Evolutionary conservation across 2,888 invertebrate genomes (phyloP).

Genomic region (Acronicta aceris): DNA sequence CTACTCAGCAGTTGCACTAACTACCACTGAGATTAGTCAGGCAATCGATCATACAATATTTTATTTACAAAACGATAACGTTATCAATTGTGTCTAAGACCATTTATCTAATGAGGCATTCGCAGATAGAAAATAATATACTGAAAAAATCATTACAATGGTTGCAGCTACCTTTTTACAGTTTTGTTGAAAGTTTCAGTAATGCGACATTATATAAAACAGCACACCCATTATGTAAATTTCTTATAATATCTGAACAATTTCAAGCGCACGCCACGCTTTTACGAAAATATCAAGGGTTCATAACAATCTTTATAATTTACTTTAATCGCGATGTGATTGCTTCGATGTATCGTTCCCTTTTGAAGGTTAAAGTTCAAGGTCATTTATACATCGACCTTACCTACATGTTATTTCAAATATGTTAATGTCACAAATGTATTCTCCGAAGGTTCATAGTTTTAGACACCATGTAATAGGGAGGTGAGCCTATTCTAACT

Average conservation of each 20-base stretch:
- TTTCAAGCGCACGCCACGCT: slow-evolving; percentile 49
- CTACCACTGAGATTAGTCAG: too few relatives aligned
- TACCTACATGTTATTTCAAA: too few relatives aligned
- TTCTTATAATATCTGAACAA: slow-evolving; percentile 27
- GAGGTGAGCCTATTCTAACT: too few relatives aligned
- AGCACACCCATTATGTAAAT: slow-evolving; percentile 31
- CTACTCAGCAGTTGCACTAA: too few relatives aligned
- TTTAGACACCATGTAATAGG: too few relatives aligned
- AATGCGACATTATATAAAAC: slow-evolving; percentile 32
- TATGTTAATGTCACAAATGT: too few relatives aligned
- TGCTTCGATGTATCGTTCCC: slow-evolving; percentile 41
- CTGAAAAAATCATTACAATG: slow-evolving; percentile 10
- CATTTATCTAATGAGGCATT: too few relatives aligned
- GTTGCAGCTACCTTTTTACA: slow-evolving; percentile 36
- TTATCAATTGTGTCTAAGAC: too few relatives aligned
- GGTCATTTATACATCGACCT: slow-evolving; percentile 9
- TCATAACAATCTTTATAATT: slow-evolving; percentile 51
- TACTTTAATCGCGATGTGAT: slow-evolving; percentile 44
- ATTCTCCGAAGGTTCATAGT: too few relatives aligned
- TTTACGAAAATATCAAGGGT: slow-evolving; percentile 57
- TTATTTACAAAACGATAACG: too few relatives aligned
- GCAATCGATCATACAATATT: too few relatives aligned
- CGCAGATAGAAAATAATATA: neutral
- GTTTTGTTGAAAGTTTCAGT: slow-evolving; percentile 11
- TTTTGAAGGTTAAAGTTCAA: slow-evolving; percentile 33